Conservation (phyloP, 2,888 invertebrate species). For the Limnephilus auricula region DNA sequence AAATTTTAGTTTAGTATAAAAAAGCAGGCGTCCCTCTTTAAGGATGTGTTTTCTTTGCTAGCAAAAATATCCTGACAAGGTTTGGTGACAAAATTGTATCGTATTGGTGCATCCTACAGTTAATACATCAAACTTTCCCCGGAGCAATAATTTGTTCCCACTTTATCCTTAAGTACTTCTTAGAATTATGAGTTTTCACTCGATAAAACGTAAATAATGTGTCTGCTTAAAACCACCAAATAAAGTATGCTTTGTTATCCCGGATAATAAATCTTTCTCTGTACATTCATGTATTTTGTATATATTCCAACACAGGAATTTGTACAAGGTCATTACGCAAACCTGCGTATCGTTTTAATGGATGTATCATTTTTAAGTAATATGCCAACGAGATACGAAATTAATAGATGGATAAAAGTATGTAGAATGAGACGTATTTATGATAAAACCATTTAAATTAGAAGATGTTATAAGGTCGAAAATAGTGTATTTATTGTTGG, state of each 20-base stretch:
- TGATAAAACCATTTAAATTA: neutral
- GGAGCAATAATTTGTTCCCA: neutral
- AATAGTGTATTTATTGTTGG: too few species aligned
- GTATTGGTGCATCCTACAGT: neutral
- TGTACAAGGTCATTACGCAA: neutral
- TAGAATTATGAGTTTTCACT: constrained; percentile 20
- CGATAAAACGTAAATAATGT: constrained; percentile 10
- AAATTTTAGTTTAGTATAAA: too few species aligned
- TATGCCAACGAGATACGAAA: neutral
- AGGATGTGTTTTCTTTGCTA: too few species aligned
- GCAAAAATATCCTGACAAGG: too few species aligned
- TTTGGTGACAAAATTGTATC: neutral
- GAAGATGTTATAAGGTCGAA: too few species aligned
- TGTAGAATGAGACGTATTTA: neutral
- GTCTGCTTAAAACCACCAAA: constrained; percentile 10
- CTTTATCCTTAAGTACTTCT: neutral
- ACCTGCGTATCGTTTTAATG: neutral
- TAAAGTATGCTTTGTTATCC: neutral
- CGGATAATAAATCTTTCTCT: neutral
- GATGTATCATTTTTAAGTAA: neutral
- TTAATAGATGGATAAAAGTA: neutral
- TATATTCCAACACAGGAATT: neutral
- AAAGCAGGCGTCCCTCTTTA: too few species aligned
- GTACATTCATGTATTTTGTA: neutral
- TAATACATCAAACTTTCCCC: neutral